Evolutionary conservation across 2,113 vertebrate genomes (phyloP), one percentile per base, ranked within the genome.

Genomic region (Sardina pilchardus): DNA sequence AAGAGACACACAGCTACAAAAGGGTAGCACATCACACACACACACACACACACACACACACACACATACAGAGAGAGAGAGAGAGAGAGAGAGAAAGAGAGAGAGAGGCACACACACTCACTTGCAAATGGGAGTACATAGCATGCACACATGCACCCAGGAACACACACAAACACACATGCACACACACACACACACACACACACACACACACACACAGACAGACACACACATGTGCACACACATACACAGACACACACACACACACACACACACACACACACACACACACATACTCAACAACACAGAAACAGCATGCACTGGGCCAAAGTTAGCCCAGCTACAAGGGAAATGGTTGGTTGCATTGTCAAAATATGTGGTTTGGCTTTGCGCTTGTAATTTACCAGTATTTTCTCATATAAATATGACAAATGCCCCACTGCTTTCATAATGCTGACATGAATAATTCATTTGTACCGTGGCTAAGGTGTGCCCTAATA

Each of bases 401-500:
- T 85, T 82, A 85, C 34, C 84, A 63, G 47, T 89, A 93, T 94
- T 93, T 92, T 86, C 88, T 90, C 93, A 91, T 94, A 96, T 93
- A 94, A 95, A 96, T 93, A 91, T 92, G 88, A 90, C 90, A 91
- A 93, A 92, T 93, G 93, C 93, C 91, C 89, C 91, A 92, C 96
- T 97, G 96, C 95, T 96, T 97, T 96, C 94, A 95, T 95, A 96
- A 94, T 56, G 63, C 91, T 92, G 93, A 91, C 92, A 97, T 97
- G 95, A 97, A 98, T 97, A 96, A 98, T 97, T 97, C 95, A 97
- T 96, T 87, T 95, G 93, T 95, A 94, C 97, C 94, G 95, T 94
- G 95, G 94, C 95, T 94, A 96, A 97, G 95, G 97, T 97, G 97
- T 96, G 94, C 95, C 94, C 94, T 97, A 96, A 97, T 97, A 96